These are phyloP conservation scores for Eilema griseolum DNA, from an alignment of 2,888 invertebrate species.

Conservation along the genomic window DNA sequence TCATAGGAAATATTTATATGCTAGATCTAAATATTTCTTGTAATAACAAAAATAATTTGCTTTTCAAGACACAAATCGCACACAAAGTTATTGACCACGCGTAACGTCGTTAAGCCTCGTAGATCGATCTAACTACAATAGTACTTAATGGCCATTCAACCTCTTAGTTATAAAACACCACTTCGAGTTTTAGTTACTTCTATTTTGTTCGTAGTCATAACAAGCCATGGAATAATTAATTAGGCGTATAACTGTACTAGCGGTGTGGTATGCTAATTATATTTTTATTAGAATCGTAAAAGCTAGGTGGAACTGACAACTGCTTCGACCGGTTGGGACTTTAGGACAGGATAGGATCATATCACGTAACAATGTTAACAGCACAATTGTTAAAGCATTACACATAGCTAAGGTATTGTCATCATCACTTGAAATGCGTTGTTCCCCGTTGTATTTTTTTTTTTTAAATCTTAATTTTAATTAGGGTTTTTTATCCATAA, in stretches of 20 bases:
- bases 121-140: conserved; percentile 8
- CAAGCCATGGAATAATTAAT: conserved; percentile 25
- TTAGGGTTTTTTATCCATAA: too few relatives aligned
- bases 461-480: too few relatives aligned
- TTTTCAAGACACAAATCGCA: not conserved
- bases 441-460: too few relatives aligned
- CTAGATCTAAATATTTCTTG: not conserved
- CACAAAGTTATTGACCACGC: not conserved
- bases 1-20: too few relatives aligned
- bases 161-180: conserved; percentile 11
- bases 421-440: too few relatives aligned
- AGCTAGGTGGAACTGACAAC: conserved; percentile 41
- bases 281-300: conserved; percentile 41
- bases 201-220: conserved; percentile 21
- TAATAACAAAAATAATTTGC: not conserved
- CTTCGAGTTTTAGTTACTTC: conserved; percentile 9
- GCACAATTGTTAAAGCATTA: not conserved
- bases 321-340: conserved; percentile 10
- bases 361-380: not conserved
- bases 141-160: not conserved
- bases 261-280: conserved; percentile 33
- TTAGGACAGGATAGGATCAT: not conserved
- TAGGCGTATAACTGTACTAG: conserved; percentile 24
- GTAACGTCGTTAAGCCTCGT: conserved; percentile 11
- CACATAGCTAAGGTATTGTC: not conserved